phyloP scores from a whole-genome alignment of 2,113 vertebrate species.

The Dascyllus trimaculatus region DNA sequence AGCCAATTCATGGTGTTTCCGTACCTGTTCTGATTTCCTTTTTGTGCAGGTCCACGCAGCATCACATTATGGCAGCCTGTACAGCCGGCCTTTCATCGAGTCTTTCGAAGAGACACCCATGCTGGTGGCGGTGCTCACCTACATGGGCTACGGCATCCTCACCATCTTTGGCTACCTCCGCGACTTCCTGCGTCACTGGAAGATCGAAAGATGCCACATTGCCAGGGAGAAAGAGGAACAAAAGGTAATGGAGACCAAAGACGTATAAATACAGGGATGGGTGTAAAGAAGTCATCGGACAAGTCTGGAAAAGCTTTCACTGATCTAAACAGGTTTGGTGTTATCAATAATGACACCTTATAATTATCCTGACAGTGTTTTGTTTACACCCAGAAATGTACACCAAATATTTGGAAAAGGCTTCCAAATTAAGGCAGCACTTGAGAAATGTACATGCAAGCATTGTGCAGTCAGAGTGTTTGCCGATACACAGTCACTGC shows the following conservation, averaged over 20 bases:
- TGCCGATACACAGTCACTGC: not conserved
- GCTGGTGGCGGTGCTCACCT: constrained; percentile 95
- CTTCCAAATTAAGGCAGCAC: not conserved
- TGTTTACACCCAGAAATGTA: not conserved
- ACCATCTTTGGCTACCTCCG: constrained; percentile 96
- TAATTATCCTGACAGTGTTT: no score
- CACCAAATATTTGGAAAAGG: not conserved
- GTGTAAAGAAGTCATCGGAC: no score
- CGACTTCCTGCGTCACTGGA: constrained; percentile 94
- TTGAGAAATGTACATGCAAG: not conserved
- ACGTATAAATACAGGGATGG: not conserved
- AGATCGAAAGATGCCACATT: constrained; percentile 93
- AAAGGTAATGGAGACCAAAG: constrained; percentile 81
- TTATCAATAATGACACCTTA: no score
- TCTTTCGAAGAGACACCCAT: constrained; percentile 96
- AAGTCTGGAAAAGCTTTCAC: no score
- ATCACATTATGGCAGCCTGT: constrained; percentile 72
- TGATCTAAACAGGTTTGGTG: no score
- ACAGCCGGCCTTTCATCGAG: constrained; percentile 91
- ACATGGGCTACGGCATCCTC: constrained; percentile 94
- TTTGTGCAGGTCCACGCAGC: constrained; percentile 22
- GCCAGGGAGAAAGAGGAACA: constrained; percentile 94
- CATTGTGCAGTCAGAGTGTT: not conserved
- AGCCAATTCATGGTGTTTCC: not conserved
- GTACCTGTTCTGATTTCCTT: not conserved